Base-by-base conservation (phyloP, 2,797 vertebrate genomes). In the Hyperoplus lanceolatus region DNA sequence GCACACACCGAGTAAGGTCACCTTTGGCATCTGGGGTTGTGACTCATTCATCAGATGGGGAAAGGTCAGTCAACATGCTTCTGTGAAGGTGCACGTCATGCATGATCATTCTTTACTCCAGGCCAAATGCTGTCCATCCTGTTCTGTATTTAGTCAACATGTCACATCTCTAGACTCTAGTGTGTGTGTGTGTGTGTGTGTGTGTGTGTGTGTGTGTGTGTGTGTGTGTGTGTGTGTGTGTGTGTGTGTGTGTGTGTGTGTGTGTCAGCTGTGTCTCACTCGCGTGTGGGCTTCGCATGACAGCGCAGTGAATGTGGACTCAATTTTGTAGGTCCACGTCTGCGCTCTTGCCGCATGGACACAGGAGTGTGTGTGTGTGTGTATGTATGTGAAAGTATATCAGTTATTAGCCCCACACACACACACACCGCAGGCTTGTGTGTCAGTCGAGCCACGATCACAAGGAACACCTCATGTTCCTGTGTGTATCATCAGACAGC, bases 61-160 rank as follows among this genome's bases (percentile, higher is more conserved):
- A 89, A 86, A 91, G 89, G 92, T 92, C 82, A 83, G 82, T 53
- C 80, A 80, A 68, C 81, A 74, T 42, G 89, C 80, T 83, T 79
- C 80, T 75, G 80, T 77, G 80, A 81, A 86, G 78, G 85, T 73
- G 85, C 83, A 85, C 71, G 77, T 92, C 87, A 89, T 76, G 58
- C 87, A 75, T 80, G 86, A 91, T 91, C 83, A 76, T 82, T 65
- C 75, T 72, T 80, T 69, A 85, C 92, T 91, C 66, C 4, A 41
- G 90, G 91, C 85, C 78, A 75, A 80, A 89, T 65, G 67, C 56
- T 84, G 86, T 80, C 84, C 85, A 82, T 84, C 86, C 77, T 36
- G 29, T 81, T 70, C 76, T 63, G 72, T 91, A 90, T 92, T 91
- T 90, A 86, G 77, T 91, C 86, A 92, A 90, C 86, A 89, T 87